Conservation (phyloP, 2,113 vertebrate genomes). For the Ivindomyrus marchei region DNA sequence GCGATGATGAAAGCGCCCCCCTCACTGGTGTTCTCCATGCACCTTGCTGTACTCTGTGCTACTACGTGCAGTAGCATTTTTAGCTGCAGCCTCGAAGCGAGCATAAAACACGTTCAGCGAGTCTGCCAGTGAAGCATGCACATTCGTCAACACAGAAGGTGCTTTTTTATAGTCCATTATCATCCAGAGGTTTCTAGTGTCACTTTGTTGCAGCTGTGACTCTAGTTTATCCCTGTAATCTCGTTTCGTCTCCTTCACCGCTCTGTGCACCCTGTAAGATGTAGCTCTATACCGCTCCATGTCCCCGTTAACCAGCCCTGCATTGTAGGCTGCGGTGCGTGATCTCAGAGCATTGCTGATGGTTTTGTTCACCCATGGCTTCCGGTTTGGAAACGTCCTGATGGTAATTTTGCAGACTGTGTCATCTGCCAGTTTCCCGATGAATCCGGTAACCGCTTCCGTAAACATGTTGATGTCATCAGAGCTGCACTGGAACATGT, state of each 20-base stretch:
- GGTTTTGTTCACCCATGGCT: background rate
- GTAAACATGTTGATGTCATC: constrained; percentile 11
- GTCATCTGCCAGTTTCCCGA: constrained; percentile 11
- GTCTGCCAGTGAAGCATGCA: too few species aligned
- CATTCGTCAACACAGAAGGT: too few species aligned
- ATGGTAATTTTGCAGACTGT: background rate
- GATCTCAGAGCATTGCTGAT: background rate
- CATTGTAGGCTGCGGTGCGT: background rate
- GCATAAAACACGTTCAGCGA: too few species aligned
- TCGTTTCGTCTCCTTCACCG: background rate
- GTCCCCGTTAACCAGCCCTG: background rate
- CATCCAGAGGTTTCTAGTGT: too few species aligned
- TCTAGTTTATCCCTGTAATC: too few species aligned
- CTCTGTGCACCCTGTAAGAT: background rate
- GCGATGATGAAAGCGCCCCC: too few species aligned
- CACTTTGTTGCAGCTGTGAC: too few species aligned
- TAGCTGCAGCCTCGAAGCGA: too few species aligned
- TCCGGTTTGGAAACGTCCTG: background rate
- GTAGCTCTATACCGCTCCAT: background rate
- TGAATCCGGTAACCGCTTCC: constrained; percentile 4
- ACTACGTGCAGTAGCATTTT: too few species aligned
- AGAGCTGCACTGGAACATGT: constrained; percentile 19
- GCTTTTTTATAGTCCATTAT: too few species aligned
- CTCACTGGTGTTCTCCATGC: too few species aligned
- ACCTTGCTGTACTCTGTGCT: too few species aligned